Evolutionary conservation across 2,888 invertebrate species (phyloP).

Genomic region (Lordiphosa fenestrarum): DNA sequence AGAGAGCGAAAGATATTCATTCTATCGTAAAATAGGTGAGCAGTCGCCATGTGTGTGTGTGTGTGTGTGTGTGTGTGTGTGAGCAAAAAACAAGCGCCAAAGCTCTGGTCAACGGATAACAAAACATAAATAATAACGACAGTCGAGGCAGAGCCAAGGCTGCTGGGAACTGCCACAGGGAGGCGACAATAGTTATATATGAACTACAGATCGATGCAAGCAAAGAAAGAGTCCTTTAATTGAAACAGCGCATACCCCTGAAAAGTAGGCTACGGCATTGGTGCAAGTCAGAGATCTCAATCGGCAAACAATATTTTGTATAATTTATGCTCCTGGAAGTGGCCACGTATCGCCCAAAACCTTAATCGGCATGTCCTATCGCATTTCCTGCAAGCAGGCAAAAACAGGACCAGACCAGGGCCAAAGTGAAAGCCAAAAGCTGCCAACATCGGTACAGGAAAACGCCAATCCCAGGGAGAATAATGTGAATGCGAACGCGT

Average conservation of each 20-base stretch:
- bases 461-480: conserved; percentile 60
- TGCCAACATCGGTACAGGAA: conserved; percentile 44
- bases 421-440: conserved; percentile 42
- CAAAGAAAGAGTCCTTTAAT: no score
- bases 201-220: no score
- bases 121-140: conserved; percentile 78
- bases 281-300: no score
- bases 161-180: conserved; percentile 31
- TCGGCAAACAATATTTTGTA: no score
- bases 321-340: conserved; percentile 29
- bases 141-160: conserved; percentile 45
- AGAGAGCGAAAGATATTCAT: conserved; percentile 63
- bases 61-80: conserved; percentile 10
- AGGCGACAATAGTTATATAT: conserved; percentile 19
- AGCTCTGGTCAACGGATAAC: conserved; percentile 76
- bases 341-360: conserved; percentile 34
- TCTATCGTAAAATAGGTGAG: conserved; percentile 76
- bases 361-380: conserved; percentile 66
- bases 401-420: not conserved
- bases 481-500: conserved; percentile 66
- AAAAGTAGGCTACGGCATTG: no score
- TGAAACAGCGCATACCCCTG: no score
- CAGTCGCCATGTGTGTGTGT: conserved; percentile 24
- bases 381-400: conserved; percentile 46
- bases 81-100: conserved; percentile 61